phyloP scores from a whole-genome alignment of 2,113 vertebrate genomes.

The Corvus cornix region DNA sequence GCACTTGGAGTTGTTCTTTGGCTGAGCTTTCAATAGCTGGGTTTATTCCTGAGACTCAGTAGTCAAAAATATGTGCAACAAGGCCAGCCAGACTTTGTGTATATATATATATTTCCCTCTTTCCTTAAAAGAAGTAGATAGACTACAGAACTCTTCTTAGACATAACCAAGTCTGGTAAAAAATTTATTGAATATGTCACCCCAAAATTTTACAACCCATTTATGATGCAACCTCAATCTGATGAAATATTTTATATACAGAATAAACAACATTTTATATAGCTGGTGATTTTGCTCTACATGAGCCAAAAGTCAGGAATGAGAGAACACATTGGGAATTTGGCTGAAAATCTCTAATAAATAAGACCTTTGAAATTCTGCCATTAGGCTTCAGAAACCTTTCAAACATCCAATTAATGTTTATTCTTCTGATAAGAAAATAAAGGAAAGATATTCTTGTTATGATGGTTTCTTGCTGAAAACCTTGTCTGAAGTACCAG shows the following conservation, averaged over 20 bases:
- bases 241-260: neutral
- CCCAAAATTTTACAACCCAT: neutral
- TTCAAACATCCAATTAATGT: constrained; percentile 24
- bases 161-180: neutral
- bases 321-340: neutral
- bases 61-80: neutral
- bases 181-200: neutral
- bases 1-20: neutral
- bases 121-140: neutral
- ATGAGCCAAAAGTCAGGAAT: neutral
- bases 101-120: neutral
- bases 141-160: neutral
- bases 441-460: constrained; percentile 12
- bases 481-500: constrained; percentile 28
- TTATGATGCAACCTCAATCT: neutral
- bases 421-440: constrained; percentile 43
- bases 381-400: neutral
- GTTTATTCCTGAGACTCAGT: neutral
- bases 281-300: neutral
- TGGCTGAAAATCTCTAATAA: constrained; percentile 9
- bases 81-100: neutral
- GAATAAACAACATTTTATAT: neutral
- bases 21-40: neutral
- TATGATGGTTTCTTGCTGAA: constrained; percentile 21
- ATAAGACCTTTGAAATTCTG: constrained; percentile 38